Base-by-base conservation (phyloP, 2,797 vertebrate species). In the Antrozous pallidus region DNA sequence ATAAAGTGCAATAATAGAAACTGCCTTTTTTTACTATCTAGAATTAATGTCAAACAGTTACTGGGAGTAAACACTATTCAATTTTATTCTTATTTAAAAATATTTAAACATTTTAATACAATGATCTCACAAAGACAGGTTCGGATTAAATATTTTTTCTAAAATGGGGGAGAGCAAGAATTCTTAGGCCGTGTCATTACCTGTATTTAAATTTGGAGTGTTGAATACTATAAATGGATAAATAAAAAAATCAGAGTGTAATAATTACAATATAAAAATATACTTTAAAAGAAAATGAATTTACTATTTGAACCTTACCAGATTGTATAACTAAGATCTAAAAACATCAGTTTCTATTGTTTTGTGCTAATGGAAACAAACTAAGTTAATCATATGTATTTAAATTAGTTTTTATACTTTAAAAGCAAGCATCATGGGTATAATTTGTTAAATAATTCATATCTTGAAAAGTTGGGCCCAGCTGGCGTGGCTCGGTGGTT, bases 361-460 rank as follows among this genome's bases (percentile, higher is more conserved):
- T 88, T 90, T 94, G 1, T 54, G 91, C 93, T 67, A 75, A 38
- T 73, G 18, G 16, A 95, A 88, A 89, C 18, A 91, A 31, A 54
- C 10, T 75, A 74, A 73, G 56, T 31, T 42, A n/a, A n/a, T n/a
- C n/a, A n/a, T n/a, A n/a, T n/a, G n/a, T n/a, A n/a, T n/a, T n/a
- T n/a, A n/a, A n/a, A n/a, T n/a, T n/a, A n/a, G n/a, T n/a, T n/a
- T n/a, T n/a, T n/a, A n/a, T n/a, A n/a, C n/a, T n/a, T n/a, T n/a
- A n/a, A n/a, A n/a, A n/a, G n/a, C n/a, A n/a, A n/a, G n/a, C n/a
- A n/a, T n/a, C n/a, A n/a, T n/a, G n/a, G n/a, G n/a, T n/a, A n/a
- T n/a, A n/a, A n/a, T n/a, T n/a, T n/a, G n/a, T n/a, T n/a, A n/a
- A n/a, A n/a, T n/a, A n/a, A n/a, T n/a, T n/a, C n/a, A n/a, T n/a